Base-by-base conservation (phyloP, 2,888 invertebrate genomes). In the Strigamia crassipes region DNA sequence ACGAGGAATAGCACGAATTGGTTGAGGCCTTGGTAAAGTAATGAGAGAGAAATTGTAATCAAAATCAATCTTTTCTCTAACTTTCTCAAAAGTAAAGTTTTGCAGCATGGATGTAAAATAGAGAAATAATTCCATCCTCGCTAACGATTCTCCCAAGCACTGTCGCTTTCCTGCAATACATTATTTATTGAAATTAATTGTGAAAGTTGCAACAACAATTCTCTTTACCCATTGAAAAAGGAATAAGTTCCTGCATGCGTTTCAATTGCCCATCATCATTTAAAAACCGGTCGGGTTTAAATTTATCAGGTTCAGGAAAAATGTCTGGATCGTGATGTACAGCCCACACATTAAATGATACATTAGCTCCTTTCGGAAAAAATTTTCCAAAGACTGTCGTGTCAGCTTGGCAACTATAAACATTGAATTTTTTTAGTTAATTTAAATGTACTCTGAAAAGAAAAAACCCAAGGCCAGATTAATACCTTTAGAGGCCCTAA, bases 101-200 rank as follows among this genome's bases (percentile, higher is more conserved):
- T 78, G 78, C 1, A 78, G 38, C 34, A 78, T 8, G n/a, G 12
- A 21, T 21, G 78, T 78, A 34, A 78, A 78, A 21, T 9, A 78
- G 9, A 78, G 41, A 34, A 78, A 78, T 12, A 78, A 34, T 21
- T 78, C 78, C 78, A 78, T 78, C 15, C n/a, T 78, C 1, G 78
- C 78, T 18, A 78, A 78, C n/a, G 78, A 78, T 78, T 78, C 78
- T n/a, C 78, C 78, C n/a, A 18, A 10, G 15, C 78, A 78, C n/a
- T 78, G 78, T 31, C 31, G 38, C 34, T 78, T 78, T 15, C 78
- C 78, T 78, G 77, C 27, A 77, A 77, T 1, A 51, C 12, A 51
- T 51, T 51, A n/a, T 15, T 15, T 1, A n/a, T 4, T 51, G 10
- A 4, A 46, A 51, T 15, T 51, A 27, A 23, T 1, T 27, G 6